These are phyloP conservation scores for Leptarthrus brevirostris DNA, from an alignment of 2,888 invertebrate genomes.

Conservation along the genomic window DNA sequence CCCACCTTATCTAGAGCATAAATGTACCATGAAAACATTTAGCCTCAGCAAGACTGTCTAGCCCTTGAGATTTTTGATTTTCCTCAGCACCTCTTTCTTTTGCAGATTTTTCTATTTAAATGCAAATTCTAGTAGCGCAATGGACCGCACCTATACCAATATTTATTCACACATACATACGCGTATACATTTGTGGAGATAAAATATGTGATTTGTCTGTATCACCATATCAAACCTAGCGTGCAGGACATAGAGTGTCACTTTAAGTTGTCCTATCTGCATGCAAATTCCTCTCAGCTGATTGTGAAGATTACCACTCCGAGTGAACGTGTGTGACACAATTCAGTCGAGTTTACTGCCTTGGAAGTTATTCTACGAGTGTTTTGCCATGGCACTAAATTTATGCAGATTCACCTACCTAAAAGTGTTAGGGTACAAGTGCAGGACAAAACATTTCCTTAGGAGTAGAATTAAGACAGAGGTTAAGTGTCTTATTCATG, in stretches of 20 bases:
- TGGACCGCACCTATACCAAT: constrained; percentile 34
- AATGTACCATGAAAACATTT: constrained; percentile 28
- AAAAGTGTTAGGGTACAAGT: neutral
- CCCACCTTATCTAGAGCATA: constrained; percentile 39
- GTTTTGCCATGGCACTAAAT: constrained; percentile 7
- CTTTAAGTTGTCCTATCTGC: constrained; percentile 43
- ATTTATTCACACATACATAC: neutral
- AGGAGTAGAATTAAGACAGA: neutral
- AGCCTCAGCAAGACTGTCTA: constrained; percentile 7
- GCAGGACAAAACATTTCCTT: neutral
- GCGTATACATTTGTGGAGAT: neutral
- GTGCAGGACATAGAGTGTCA: constrained; percentile 34
- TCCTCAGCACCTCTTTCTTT: constrained; percentile 33
- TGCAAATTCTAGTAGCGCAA: constrained; percentile 43
- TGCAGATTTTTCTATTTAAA: constrained; percentile 51
- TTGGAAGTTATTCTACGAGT: constrained; percentile 15
- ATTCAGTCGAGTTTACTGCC: constrained; percentile 38
- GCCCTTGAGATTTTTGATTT: constrained; percentile 36
- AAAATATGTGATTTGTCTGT: constrained; percentile 39
- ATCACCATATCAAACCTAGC: neutral
- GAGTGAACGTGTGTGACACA: constrained; percentile 27
- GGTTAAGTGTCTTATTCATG: constrained; percentile 34
- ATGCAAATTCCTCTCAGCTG: constrained; percentile 43
- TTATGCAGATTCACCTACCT: constrained; percentile 1
- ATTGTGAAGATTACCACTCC: constrained; percentile 36